phyloP scores from a whole-genome alignment of 2,888 invertebrate genomes.

The Pammene aurita region DNA sequence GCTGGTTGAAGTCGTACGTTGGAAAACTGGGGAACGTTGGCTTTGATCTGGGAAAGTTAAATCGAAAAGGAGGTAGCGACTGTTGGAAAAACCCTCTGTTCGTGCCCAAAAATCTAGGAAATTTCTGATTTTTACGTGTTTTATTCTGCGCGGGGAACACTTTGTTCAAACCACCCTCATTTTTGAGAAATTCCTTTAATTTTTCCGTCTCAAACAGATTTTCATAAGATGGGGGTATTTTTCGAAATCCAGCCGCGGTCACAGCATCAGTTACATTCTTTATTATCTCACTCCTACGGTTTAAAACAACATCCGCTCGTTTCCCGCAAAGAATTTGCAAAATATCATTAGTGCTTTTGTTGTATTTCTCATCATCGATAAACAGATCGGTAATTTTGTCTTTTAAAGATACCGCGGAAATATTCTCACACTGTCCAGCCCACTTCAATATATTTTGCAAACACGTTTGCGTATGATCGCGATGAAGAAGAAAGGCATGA shows the following conservation, averaged over 20 bases:
- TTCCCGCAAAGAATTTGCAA: slow-evolving; percentile 14
- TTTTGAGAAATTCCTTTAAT: slow-evolving; percentile 28
- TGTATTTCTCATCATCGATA: slow-evolving; percentile 9
- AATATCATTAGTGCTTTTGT: slow-evolving; percentile 9
- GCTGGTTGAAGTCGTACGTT: not conserved
- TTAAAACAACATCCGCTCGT: slow-evolving; percentile 8
- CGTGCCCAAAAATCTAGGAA: not conserved
- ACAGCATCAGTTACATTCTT: slow-evolving; percentile 2
- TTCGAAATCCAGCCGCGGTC: slow-evolving; percentile 1
- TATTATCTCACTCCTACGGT: slow-evolving; percentile 3
- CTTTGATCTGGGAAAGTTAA: not conserved
- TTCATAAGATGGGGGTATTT: slow-evolving; percentile 3
- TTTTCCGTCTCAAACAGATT: slow-evolving; percentile 3
- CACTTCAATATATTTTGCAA: slow-evolving; percentile 7
- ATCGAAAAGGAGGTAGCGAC: not conserved
- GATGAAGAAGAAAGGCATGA: slow-evolving; percentile 17
- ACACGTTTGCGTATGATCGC: slow-evolving; percentile 27
- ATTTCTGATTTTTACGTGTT: not conserved
- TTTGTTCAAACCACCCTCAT: slow-evolving; percentile 14
- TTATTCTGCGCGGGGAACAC: not conserved
- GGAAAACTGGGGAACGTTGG: not conserved
- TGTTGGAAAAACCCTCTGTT: not conserved
- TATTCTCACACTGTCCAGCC: slow-evolving; percentile 6
- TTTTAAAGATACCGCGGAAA: slow-evolving; percentile 1
- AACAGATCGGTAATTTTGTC: slow-evolving; percentile 10